Conservation (phyloP, 1,140 invertebrate species). For the Schlechtendalia chinensis region DNA sequence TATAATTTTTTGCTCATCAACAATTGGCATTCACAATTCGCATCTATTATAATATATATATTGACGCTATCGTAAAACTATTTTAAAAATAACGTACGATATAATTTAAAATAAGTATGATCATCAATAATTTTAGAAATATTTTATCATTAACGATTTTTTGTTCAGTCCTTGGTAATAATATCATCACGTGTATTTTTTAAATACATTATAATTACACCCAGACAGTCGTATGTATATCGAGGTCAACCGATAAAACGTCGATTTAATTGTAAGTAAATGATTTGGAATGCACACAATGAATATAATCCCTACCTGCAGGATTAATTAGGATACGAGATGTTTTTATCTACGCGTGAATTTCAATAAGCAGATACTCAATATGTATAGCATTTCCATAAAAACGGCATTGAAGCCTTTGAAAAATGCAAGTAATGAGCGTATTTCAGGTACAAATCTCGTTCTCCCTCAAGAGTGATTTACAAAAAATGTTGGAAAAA, state of each 20-base stretch:
- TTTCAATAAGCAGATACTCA: background rate
- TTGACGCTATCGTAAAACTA: background rate
- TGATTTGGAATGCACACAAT: constrained; percentile 29
- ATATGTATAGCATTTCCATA: constrained; percentile 10
- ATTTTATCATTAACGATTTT: background rate
- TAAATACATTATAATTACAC: constrained; percentile 17
- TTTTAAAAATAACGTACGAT: background rate
- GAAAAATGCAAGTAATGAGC: background rate
- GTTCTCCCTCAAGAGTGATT: background rate
- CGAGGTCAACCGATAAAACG: constrained; percentile 33
- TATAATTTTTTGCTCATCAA: constrained; percentile 4
- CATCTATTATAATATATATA: background rate
- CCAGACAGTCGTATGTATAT: constrained; percentile 20
- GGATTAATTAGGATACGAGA: constrained; percentile 29
- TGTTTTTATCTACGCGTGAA: constrained; percentile 28
- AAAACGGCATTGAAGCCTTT: constrained; percentile 4
- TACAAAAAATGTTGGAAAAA: background rate
- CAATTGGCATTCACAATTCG: background rate
- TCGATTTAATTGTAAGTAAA: constrained; percentile 43
- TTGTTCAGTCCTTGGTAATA: constrained; percentile 14
- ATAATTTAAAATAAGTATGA: background rate
- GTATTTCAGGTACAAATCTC: background rate
- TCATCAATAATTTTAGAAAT: background rate
- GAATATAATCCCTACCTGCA: background rate
- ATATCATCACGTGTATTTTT: background rate